A percentile compares a stretch with the other conserved stretches of the same genome.
Evolutionary conservation across 2,888 invertebrate genomes (phyloP).

Genomic region (Ormyrus rosae): DNA sequence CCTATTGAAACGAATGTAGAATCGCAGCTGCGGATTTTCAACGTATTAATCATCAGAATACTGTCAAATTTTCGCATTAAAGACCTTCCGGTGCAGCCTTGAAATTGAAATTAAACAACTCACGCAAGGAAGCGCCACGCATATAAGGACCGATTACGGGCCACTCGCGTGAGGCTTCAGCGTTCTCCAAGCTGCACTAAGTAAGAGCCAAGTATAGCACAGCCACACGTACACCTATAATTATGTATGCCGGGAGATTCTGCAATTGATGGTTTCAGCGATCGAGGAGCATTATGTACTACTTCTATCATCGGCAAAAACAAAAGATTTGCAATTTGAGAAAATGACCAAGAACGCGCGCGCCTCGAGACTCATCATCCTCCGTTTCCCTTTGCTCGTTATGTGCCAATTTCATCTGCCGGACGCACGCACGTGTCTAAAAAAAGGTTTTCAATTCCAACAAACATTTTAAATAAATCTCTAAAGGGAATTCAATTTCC

Average conservation of each 20-base stretch:
- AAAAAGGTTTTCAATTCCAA: conserved; percentile 34
- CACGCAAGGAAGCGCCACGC: conserved; percentile 9
- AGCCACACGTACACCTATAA: conserved; percentile 18
- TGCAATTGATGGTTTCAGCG: conserved; percentile 41
- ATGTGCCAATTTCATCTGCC: conserved; percentile 5
- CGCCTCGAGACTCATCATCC: not conserved
- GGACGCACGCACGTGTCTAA: not conserved
- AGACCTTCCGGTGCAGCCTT: conserved; percentile 25
- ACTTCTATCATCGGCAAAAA: conserved; percentile 16
- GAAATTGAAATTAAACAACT: conserved; percentile 37
- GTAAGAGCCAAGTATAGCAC: conserved; percentile 42
- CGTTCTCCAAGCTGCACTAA: conserved; percentile 15
- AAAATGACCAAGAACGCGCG: conserved; percentile 31
- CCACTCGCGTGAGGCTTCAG: conserved; percentile 33
- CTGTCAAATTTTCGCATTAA: conserved; percentile 5
- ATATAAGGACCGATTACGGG: conserved; percentile 10
- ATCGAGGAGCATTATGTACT: not conserved
- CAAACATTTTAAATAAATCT: conserved; percentile 6
- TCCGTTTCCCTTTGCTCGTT: not conserved
- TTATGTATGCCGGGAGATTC: conserved; percentile 12
- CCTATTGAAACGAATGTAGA: too few relatives aligned
- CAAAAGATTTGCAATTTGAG: conserved; percentile 47
- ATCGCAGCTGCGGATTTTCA: too few relatives aligned
- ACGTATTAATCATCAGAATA: conserved; percentile 28
- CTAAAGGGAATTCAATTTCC: not conserved